A percentile compares a stretch with the other conserved stretches of the same genome.
Evolutionary conservation across 2,888 invertebrate genomes (phyloP).

Genomic region (Odontomyia ornata): DNA sequence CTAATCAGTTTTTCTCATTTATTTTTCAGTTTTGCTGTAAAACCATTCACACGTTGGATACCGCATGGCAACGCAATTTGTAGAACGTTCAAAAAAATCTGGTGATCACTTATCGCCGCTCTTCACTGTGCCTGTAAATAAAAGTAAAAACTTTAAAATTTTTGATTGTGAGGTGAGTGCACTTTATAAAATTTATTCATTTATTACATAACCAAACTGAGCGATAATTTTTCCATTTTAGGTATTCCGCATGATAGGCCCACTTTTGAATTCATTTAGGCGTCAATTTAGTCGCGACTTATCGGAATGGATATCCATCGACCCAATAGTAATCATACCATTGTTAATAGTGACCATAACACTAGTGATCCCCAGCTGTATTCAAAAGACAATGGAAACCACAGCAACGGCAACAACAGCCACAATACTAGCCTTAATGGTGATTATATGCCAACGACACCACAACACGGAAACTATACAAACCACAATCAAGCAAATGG

Average conservation of each 20-base stretch:
- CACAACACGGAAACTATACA: conserved; percentile 3
- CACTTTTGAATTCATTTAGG: conserved; percentile 52
- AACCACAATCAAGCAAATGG: neutral
- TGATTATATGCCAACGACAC: conserved; percentile 31
- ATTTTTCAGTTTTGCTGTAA: conserved; percentile 38
- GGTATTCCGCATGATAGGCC: conserved; percentile 53
- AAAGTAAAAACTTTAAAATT: conserved; percentile 49
- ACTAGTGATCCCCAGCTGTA: neutral
- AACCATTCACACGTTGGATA: conserved; percentile 43
- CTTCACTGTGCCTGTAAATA: conserved; percentile 52
- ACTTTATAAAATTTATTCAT: neutral
- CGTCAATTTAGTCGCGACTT: conserved; percentile 64
- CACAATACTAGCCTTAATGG: conserved; percentile 30
- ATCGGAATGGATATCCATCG: conserved; percentile 63
- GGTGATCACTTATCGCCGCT: conserved; percentile 52
- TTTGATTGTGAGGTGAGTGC: conserved; percentile 49
- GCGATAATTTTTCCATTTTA: conserved; percentile 44
- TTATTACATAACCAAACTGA: too few relatives aligned
- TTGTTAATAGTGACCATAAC: neutral
- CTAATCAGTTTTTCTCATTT: too few relatives aligned
- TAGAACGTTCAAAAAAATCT: conserved; percentile 51
- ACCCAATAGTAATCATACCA: conserved; percentile 50
- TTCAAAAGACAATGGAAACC: neutral
- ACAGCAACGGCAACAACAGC: conserved; percentile 29
- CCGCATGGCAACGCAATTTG: conserved; percentile 53